phyloP scores from a whole-genome alignment of 2,797 vertebrate genomes.

The Rousettus madagascariensis region DNA sequence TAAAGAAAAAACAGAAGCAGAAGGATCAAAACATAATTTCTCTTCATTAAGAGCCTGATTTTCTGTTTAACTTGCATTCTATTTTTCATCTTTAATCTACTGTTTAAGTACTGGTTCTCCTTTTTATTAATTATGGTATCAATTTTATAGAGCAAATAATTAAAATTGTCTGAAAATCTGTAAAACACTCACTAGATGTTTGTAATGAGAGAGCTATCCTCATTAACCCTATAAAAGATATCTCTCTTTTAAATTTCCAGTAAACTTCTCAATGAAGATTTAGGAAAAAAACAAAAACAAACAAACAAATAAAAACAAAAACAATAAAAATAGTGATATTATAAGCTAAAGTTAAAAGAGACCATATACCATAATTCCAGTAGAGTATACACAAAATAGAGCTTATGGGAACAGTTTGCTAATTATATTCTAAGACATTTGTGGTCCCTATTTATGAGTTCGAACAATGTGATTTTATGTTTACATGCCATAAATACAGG shows the following conservation, averaged over 20 bases:
- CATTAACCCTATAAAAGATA: background rate
- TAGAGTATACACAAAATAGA: background rate
- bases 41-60: background rate
- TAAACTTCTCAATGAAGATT: background rate
- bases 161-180: background rate
- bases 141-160: background rate
- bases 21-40: background rate
- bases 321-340: background rate
- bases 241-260: conserved; percentile 3
- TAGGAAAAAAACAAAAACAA: background rate
- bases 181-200: background rate
- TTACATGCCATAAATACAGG: background rate
- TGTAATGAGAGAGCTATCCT: background rate
- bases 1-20: background rate
- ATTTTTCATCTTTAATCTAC: background rate
- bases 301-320: background rate
- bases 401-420: background rate
- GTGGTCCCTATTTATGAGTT: background rate
- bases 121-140: background rate
- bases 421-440: background rate
- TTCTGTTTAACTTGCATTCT: background rate
- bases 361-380: background rate
- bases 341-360: background rate
- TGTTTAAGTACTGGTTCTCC: background rate
- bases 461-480: background rate